Percentiles rank a stretch among this genome's conserved stretches.
Evolutionary conservation across 2,113 vertebrate genomes (phyloP).

Genomic region (Sturnira hondurensis): DNA sequence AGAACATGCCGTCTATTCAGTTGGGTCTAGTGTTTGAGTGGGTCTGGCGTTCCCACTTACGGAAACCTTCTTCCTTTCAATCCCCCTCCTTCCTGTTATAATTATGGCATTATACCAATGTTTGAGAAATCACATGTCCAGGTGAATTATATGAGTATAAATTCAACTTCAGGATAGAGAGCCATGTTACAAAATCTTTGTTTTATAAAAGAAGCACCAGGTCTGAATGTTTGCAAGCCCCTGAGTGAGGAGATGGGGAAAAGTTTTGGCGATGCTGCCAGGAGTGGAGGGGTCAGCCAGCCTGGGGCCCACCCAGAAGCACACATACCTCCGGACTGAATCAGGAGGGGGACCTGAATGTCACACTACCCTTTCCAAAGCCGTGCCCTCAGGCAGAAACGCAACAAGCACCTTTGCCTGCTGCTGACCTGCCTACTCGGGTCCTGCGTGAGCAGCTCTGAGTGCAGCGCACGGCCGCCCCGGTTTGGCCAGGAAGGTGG

Average conservation of each 20-base stretch:
- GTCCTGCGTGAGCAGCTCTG: background rate
- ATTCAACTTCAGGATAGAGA: background rate
- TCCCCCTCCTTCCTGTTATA: background rate
- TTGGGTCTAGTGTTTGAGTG: too few species aligned
- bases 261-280: accelerated
- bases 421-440: background rate
- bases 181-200: background rate
- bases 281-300: accelerated
- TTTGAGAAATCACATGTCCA: background rate
- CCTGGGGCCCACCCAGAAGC: background rate
- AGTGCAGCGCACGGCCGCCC: background rate
- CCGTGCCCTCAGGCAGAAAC: background rate
- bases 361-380: accelerated
- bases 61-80: background rate
- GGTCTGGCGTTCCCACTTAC: accelerated
- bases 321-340: accelerated
- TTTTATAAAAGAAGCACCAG: background rate
- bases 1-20: too few species aligned
- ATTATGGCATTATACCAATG: accelerated
- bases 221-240: background rate
- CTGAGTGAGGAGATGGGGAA: background rate
- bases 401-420: background rate
- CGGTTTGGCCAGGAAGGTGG: accelerated
- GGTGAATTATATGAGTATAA: background rate
- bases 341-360: background rate